phyloP scores from a whole-genome alignment of 2,113 vertebrate genomes.

The Aegotheles bennettii region DNA sequence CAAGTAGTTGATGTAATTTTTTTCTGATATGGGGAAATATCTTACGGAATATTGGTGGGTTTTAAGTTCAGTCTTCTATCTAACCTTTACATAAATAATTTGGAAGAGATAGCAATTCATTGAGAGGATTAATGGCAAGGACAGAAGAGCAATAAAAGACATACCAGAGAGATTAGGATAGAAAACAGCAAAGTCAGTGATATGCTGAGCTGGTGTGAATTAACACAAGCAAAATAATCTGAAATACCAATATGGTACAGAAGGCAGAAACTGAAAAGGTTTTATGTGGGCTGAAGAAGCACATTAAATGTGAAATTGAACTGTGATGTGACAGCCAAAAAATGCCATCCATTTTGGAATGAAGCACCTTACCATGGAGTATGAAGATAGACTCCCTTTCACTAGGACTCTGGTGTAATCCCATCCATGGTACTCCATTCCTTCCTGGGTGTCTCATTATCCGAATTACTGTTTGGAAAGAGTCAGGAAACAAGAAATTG shows the following conservation, averaged over 20 bases:
- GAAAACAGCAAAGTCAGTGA: background rate
- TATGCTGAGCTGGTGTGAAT: background rate
- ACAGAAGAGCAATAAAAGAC: background rate
- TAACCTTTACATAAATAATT: constrained; percentile 30
- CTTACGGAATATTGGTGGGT: background rate
- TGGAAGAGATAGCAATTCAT: background rate
- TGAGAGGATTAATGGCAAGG: background rate
- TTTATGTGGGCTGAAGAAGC: background rate
- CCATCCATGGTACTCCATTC: background rate
- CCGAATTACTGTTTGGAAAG: background rate
- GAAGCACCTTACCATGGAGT: background rate
- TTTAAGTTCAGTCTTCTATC: background rate
- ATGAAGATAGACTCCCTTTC: background rate
- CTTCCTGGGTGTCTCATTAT: background rate
- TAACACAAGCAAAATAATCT: background rate
- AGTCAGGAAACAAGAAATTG: background rate
- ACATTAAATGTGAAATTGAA: background rate
- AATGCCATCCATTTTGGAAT: background rate
- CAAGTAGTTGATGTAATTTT: background rate
- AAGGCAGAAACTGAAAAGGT: background rate
- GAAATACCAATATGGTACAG: background rate
- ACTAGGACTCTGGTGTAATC: background rate
- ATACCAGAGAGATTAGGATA: background rate
- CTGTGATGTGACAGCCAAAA: background rate
- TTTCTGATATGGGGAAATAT: background rate